Percentiles rank a stretch among this genome's conserved stretches.
phyloP scores from a whole-genome alignment of 2,797 vertebrate genomes.

The Paratrypauchen microcephalus region DNA sequence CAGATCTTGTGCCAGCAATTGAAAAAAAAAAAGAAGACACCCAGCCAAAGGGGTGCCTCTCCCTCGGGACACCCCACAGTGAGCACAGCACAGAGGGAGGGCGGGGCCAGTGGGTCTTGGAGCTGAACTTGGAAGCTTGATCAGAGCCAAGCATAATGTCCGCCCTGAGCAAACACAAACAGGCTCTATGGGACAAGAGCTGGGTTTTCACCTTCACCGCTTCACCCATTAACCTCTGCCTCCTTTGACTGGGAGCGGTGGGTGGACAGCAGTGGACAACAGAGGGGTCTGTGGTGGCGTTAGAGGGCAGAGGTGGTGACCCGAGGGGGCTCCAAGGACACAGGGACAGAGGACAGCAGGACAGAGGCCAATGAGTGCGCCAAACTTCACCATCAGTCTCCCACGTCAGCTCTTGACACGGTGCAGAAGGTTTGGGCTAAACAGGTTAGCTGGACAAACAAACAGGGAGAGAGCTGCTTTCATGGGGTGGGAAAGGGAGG shows the following conservation, averaged over 20 bases:
- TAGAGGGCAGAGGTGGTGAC: conserved; percentile 61
- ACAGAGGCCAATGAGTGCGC: conserved; percentile 60
- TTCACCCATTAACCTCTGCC: conserved; percentile 59
- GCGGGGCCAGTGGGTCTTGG: conserved; percentile 59
- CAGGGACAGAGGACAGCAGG: conserved; percentile 42
- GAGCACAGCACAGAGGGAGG: not conserved
- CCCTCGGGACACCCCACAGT: conserved; percentile 45
- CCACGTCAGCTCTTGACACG: conserved; percentile 62
- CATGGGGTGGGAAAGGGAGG: conserved; percentile 51
- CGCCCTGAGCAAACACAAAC: conserved; percentile 71
- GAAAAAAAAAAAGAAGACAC: conserved; percentile 45
- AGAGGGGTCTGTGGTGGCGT: conserved; percentile 47
- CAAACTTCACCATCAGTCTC: conserved; percentile 78
- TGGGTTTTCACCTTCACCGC: conserved; percentile 66
- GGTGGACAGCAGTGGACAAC: conserved; percentile 70
- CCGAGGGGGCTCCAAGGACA: conserved; percentile 49
- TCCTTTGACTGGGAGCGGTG: conserved; percentile 57
- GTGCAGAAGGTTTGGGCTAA: conserved; percentile 51
- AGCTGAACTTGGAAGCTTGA: conserved; percentile 79
- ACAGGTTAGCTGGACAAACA: conserved; percentile 62
- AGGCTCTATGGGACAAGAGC: conserved; percentile 33
- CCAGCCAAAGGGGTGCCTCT: conserved; percentile 42
- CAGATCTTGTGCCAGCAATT: conserved; percentile 57
- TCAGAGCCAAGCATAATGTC: conserved; percentile 63
- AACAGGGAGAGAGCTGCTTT: conserved; percentile 34